Base-by-base conservation (phyloP, 2,113 vertebrate genomes). In the Chlorodrepanis virens region DNA sequence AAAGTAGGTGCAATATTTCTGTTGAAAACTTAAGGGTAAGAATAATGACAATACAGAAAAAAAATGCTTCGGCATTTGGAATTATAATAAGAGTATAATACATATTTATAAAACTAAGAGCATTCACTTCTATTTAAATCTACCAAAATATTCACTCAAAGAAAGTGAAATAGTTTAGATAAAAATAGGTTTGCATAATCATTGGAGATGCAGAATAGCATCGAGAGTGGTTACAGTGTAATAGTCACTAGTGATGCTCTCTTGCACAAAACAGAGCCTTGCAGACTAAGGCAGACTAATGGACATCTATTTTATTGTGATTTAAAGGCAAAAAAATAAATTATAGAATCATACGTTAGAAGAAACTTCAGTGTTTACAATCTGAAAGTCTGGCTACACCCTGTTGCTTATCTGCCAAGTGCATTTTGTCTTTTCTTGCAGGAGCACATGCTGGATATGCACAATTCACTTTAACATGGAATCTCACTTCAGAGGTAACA, bases 331-430 rank as follows among this genome's bases (percentile, higher is more conserved):
- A 81, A 82, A 78, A 29, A 44, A 9, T 18, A 44, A 18, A 18
- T 18, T 44, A 44, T 44, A 18, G 42, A 44, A 44, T 44, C 42
- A 44, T 44, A 44, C 17, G 4, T 44, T 44, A 15, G 42, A 44
- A 44, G 42, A 44, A 44, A 44, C 17, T 8, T 19, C 42, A 44
- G 42, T 47, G 64, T 63, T 86, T 64, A 75, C 29, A 68, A 6
- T 35, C 40, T 74, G 19, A 35, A 89, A 76, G 40, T 37, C 63
- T 69, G 49, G 27, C 53, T 39, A 22, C 37, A 61, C 9, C 5
- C 22, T 64, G 11, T 5, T 64, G 31, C 0, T 0, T 29, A 50
- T 17, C 39, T 23, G 60, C 29, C 16, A 60, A 0, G 1, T 28
- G 19, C 14, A 65, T 39, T 79, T 44, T 44, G 31, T 22, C 54